These are phyloP conservation scores for Schizaphis graminum DNA, from an alignment of 2,888 invertebrate genomes.

Conservation along the genomic window DNA sequence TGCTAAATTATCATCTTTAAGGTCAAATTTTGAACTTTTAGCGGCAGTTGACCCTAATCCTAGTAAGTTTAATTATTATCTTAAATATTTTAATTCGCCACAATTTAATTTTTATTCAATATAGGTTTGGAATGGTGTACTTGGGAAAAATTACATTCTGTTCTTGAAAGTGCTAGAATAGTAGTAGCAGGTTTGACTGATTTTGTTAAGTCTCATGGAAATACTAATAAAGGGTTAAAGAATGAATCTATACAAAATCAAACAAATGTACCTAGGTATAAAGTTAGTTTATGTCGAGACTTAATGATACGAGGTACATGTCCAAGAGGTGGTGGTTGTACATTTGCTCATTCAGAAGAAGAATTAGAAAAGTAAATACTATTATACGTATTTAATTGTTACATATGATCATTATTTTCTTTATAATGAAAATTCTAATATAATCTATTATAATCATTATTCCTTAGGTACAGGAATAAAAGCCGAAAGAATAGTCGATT, in stretches of 20 bases:
- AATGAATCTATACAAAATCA: slow-evolving; percentile 55
- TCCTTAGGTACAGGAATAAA: slow-evolving; percentile 77
- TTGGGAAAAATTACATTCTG: slow-evolving; percentile 78
- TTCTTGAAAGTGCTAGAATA: slow-evolving; percentile 79
- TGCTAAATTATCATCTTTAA: slow-evolving; percentile 82
- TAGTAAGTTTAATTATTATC: slow-evolving; percentile 72
- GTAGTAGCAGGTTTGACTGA: slow-evolving; percentile 84
- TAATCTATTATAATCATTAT: too few species aligned
- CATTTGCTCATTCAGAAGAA: slow-evolving; percentile 92
- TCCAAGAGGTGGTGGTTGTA: slow-evolving; percentile 88
- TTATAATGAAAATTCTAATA: too few species aligned
- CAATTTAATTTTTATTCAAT: neutral
- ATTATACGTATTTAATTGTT: neutral
- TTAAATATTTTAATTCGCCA: slow-evolving; percentile 4
- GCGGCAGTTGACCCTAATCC: slow-evolving; percentile 89
- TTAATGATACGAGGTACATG: slow-evolving; percentile 84
- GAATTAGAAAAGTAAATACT: slow-evolving; percentile 83
- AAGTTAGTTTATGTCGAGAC: slow-evolving; percentile 83
- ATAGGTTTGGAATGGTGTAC: slow-evolving; percentile 76
- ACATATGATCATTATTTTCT: slow-evolving; percentile 44
- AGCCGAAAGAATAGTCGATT: slow-evolving; percentile 74
- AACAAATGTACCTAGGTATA: slow-evolving; percentile 66
- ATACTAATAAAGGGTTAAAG: slow-evolving; percentile 71
- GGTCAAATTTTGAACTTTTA: slow-evolving; percentile 85
- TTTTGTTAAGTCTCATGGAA: slow-evolving; percentile 83